Evolutionary conservation across 2,113 vertebrate species (phyloP), one percentile per base, ranked within the genome.

Genomic region (Colistium nudipinnis): DNA sequence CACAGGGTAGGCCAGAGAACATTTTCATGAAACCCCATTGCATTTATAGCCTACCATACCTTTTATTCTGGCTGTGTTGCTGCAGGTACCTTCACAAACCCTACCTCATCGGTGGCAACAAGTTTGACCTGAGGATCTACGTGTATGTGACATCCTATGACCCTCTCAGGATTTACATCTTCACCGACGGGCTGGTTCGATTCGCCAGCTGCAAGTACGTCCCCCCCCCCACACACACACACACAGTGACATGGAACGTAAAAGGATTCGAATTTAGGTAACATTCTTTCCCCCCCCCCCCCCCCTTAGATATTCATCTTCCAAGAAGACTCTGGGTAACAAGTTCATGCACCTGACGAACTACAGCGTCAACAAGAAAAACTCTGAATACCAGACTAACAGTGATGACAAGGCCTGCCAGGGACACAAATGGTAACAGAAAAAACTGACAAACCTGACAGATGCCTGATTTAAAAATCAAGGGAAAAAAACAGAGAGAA

Each of bases 161-260:
- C 86, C 98, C 98, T 17, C 96, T 99, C 2, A 87, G 96, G 55
- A 87, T 99, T 79, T 99, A 99, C 91, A 90, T 98, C 88, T 99
- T 97, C 91, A 93, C 93, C 12, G 97, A 99, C 7, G 98, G 98
- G 76, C 91, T 99, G 10, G 98, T 98, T 78, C 96, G 98, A 62
- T 99, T 99, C 75, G 98, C 98, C 43, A 99, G 98, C 92, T 99
- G 97, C 97, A 98, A 97, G 98, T 99, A 88, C 67, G 97, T 80
- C 38, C 60, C 3, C 4, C 14, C 12, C 25, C 22, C 0, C 44
- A 4, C 2, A 17, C 7, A 0, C 0, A n/a, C n/a, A n/a, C n/a
- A n/a, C 7, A 6, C 16, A 6, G 17, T 31, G 4, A 55, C 12
- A 9, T 33, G 48, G 25, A 22, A 38, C 4, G 0, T 28, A 35